Conservation (phyloP, 2,888 invertebrate genomes). For the Hemaris fuciformis region DNA sequence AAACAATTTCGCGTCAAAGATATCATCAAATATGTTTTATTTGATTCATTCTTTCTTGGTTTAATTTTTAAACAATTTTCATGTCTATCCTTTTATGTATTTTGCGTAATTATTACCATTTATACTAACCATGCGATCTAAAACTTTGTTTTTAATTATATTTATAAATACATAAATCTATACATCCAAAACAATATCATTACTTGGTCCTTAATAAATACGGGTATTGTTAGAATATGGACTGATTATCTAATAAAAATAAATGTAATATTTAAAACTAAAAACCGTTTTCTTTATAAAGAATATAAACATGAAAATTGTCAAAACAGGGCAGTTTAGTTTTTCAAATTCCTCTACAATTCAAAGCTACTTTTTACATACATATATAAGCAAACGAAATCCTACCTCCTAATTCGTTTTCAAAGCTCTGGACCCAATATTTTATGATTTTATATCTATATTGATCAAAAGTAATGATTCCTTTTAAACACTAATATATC, state of each 20-base stretch:
- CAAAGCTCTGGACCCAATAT: constrained; percentile 69
- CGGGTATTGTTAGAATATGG: too few relatives aligned
- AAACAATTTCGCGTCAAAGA: not conserved
- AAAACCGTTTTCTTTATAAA: too few relatives aligned
- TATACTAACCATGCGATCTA: too few relatives aligned
- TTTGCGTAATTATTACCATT: too few relatives aligned
- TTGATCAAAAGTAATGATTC: not conserved
- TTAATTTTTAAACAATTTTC: not conserved
- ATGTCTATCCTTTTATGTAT: not conserved
- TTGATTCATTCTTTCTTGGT: not conserved
- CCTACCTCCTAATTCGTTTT: constrained; percentile 61
- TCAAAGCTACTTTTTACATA: not conserved
- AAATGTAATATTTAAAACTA: too few relatives aligned
- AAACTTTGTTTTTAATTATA: too few relatives aligned
- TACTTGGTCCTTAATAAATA: too few relatives aligned
- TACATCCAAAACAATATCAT: too few relatives aligned
- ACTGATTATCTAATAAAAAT: too few relatives aligned
- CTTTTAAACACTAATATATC: not conserved
- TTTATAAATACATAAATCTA: too few relatives aligned
- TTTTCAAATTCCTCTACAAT: not conserved
- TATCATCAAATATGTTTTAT: not conserved
- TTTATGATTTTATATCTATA: constrained; percentile 11
- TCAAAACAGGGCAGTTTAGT: not conserved
- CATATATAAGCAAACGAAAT: constrained; percentile 4
- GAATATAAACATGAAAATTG: not conserved